phyloP scores from a whole-genome alignment of 1,140 invertebrate genomes.

The Aphis gossypii region DNA sequence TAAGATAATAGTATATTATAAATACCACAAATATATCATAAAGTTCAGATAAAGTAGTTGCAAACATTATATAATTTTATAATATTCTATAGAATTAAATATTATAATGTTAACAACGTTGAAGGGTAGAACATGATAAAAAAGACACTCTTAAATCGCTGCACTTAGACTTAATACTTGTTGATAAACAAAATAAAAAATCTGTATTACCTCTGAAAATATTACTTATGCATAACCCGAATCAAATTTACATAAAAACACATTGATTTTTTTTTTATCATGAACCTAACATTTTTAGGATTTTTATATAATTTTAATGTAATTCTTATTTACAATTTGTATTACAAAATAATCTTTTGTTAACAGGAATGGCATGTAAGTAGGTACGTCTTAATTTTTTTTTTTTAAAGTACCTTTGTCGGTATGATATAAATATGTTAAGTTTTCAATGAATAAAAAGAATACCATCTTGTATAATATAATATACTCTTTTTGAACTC shows the following conservation, averaged over 20 bases:
- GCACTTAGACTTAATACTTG: constrained; percentile 1
- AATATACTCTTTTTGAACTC: background rate
- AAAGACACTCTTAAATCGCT: background rate
- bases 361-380: background rate
- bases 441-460: background rate
- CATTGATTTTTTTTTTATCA: background rate
- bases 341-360: background rate
- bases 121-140: background rate
- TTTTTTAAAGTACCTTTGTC: background rate
- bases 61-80: background rate
- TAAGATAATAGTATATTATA: background rate
- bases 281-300: background rate
- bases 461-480: background rate
- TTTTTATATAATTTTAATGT: background rate
- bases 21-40: background rate
- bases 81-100: background rate
- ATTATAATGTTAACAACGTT: background rate
- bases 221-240: background rate
- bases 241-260: background rate
- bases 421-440: background rate
- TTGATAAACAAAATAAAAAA: constrained; percentile 5
- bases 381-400: background rate
- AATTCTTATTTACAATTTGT: background rate
- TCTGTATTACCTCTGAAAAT: background rate
- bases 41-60: background rate